Percentiles rank a stretch among this genome's conserved stretches.
Evolutionary conservation across 2,113 vertebrate genomes (phyloP).

Genomic region (Zapus hudsonius): DNA sequence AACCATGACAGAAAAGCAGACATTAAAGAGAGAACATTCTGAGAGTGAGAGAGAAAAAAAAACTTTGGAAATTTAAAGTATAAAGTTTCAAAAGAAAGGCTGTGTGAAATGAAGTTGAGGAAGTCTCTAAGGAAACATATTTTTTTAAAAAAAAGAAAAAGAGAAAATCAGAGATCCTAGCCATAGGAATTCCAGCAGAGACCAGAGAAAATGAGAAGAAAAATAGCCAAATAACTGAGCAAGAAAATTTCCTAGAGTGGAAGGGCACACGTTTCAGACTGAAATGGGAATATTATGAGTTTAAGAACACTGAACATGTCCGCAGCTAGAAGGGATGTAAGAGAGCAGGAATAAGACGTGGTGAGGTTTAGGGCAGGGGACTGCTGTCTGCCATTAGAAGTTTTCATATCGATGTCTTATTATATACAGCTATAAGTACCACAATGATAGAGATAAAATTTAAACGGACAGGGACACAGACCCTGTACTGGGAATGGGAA

Average conservation of each 20-base stretch:
- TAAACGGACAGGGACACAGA: background rate
- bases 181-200: background rate
- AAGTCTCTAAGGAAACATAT: background rate
- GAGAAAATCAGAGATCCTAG: slow-evolving; percentile 20
- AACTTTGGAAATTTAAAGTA: background rate
- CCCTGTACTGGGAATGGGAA: background rate
- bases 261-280: background rate
- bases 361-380: background rate
- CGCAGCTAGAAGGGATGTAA: background rate
- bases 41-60: background rate
- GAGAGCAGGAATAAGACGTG: background rate
- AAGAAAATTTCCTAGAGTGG: slow-evolving; percentile 7
- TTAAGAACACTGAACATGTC: background rate
- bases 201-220: slow-evolving; percentile 3
- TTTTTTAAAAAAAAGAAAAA: background rate
- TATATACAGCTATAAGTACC: background rate
- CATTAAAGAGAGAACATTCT: background rate
- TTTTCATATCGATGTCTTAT: background rate
- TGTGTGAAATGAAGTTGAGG: background rate
- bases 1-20: background rate
- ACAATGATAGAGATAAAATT: background rate
- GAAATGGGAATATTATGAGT: background rate
- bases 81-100: background rate
- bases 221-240: background rate
- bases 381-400: background rate